Evolutionary conservation across 2,113 vertebrate genomes (phyloP).

Genomic region (Origma solitaria): DNA sequence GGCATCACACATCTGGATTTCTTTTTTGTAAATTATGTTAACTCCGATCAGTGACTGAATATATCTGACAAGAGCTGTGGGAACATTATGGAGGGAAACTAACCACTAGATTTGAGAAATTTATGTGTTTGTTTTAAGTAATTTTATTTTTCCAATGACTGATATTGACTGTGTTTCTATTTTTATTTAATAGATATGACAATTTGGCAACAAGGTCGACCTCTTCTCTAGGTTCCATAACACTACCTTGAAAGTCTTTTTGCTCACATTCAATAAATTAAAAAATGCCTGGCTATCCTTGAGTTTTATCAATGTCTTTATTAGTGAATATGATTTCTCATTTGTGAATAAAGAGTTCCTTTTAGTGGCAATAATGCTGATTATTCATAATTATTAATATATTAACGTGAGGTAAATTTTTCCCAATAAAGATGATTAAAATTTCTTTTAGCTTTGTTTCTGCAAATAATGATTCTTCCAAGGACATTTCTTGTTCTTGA

Average conservation of each 20-base stretch:
- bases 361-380: background rate
- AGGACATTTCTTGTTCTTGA: background rate
- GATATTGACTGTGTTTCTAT: background rate
- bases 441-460: background rate
- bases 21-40: background rate
- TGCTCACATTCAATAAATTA: background rate
- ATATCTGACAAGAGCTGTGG: background rate
- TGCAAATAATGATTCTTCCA: background rate
- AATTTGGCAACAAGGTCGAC: background rate
- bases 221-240: background rate
- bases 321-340: background rate
- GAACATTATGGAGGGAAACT: background rate
- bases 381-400: slow-evolving; percentile 5
- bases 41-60: background rate
- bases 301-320: background rate
- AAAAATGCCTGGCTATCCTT: background rate
- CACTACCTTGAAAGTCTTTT: background rate
- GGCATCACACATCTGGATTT: background rate
- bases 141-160: background rate
- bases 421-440: background rate
- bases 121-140: background rate
- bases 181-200: background rate
- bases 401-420: background rate
- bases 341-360: background rate
- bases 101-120: background rate